Percentiles rank a stretch among this genome's conserved stretches.
Conservation (phyloP, 2,888 invertebrate genomes). For the Rotaria socialis region DNA sequence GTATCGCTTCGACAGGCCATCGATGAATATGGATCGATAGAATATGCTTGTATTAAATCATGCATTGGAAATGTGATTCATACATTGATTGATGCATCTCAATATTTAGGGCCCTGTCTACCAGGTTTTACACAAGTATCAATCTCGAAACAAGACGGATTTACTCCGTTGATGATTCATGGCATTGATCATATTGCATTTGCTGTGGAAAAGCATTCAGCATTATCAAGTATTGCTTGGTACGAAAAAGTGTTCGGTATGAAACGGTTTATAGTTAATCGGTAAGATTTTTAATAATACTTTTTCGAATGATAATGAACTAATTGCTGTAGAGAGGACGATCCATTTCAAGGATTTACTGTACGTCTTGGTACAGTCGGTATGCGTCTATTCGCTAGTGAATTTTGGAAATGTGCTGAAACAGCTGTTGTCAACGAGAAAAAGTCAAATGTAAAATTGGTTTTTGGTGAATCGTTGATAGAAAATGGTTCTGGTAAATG, state of each 20-base stretch:
- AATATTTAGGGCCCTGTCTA: slow-evolving; percentile 57
- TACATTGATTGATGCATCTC: slow-evolving; percentile 57
- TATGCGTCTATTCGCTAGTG: slow-evolving; percentile 60
- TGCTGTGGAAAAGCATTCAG: slow-evolving; percentile 55
- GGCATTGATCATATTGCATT: slow-evolving; percentile 55
- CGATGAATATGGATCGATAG: slow-evolving; percentile 54
- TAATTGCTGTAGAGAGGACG: slow-evolving; percentile 54
- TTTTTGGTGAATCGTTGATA: neutral
- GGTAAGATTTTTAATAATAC: slow-evolving; percentile 50
- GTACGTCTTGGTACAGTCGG: slow-evolving; percentile 57
- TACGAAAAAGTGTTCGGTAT: slow-evolving; percentile 60
- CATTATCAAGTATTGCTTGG: slow-evolving; percentile 56
- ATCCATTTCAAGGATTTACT: slow-evolving; percentile 57
- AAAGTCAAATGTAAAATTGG: slow-evolving; percentile 38
- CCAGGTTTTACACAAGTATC: slow-evolving; percentile 52
- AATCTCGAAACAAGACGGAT: neutral
- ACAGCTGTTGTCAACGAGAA: slow-evolving; percentile 47
- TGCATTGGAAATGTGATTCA: slow-evolving; percentile 61
- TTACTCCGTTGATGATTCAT: neutral
- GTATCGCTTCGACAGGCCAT: slow-evolving; percentile 50
- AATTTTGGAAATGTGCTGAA: slow-evolving; percentile 61
- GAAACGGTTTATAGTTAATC: slow-evolving; percentile 58
- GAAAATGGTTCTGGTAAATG: neutral
- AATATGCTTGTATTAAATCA: slow-evolving; percentile 57
- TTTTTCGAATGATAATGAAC: slow-evolving; percentile 23